Conservation (phyloP, 2,797 vertebrate species). For the Crax fasciolata region DNA sequence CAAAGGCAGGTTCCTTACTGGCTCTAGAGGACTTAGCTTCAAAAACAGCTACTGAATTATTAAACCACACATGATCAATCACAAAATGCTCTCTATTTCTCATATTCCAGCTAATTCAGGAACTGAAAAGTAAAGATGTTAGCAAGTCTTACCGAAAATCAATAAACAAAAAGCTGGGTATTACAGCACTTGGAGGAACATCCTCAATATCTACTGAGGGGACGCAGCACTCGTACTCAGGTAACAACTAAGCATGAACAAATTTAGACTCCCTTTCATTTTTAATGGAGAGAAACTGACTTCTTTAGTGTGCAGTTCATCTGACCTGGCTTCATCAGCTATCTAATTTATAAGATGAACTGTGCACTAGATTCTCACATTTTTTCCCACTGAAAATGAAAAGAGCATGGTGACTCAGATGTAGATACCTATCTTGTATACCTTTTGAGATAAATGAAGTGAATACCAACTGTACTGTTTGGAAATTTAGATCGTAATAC, state of each 20-base stretch:
- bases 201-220: slow-evolving; percentile 94
- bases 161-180: slow-evolving; percentile 92
- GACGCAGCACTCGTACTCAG: slow-evolving; percentile 97
- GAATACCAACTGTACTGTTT: background rate
- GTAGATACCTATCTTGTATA: too few relatives aligned
- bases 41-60: background rate
- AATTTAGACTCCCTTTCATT: background rate
- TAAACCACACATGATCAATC: background rate
- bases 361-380: background rate
- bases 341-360: background rate
- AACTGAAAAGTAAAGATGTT: slow-evolving; percentile 94
- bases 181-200: slow-evolving; percentile 93
- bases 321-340: background rate
- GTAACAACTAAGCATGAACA: slow-evolving; percentile 75
- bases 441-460: background rate
- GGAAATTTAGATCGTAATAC: background rate
- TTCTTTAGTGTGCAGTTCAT: accelerated
- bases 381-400: background rate
- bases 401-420: background rate
- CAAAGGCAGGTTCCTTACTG: background rate
- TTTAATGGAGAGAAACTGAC: background rate
- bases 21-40: background rate
- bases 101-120: slow-evolving; percentile 85
- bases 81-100: background rate
- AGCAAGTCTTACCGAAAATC: slow-evolving; percentile 93